A percentile compares a stretch with the other conserved stretches of the same genome.
phyloP scores from a whole-genome alignment of 2,888 invertebrate genomes.

The Platerodrilus igneus region DNA sequence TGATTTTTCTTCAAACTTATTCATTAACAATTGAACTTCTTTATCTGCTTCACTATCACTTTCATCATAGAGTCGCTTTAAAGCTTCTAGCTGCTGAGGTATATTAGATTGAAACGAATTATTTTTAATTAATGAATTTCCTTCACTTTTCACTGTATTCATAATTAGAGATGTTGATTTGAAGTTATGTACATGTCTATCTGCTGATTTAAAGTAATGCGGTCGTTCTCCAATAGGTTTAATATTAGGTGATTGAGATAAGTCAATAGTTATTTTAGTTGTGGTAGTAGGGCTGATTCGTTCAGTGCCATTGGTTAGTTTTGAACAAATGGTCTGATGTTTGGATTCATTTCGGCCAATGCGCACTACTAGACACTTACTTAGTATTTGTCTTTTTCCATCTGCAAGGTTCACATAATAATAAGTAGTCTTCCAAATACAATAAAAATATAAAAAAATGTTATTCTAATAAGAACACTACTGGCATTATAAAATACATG shows the following conservation, averaged over 20 bases:
- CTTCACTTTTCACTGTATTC: conserved; percentile 42
- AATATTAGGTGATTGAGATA: conserved; percentile 40
- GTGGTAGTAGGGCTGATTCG: conserved; percentile 42
- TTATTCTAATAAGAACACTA: conserved; percentile 19
- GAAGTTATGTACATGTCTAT: conserved; percentile 41
- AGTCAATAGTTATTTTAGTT: conserved; percentile 49
- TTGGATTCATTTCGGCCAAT: conserved; percentile 44
- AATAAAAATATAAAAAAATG: too few species aligned
- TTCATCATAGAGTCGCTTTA: conserved; percentile 46
- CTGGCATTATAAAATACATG: conserved; percentile 29
- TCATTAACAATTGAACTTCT: conserved; percentile 57
- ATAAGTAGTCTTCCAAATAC: too few species aligned
- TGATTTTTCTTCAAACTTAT: conserved; percentile 33
- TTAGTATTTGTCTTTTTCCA: conserved; percentile 42
- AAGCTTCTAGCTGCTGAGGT: conserved; percentile 43
- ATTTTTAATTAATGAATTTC: conserved; percentile 13
- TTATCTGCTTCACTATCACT: conserved; percentile 57
- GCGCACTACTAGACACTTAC: conserved; percentile 48
- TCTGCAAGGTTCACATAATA: conserved; percentile 37
- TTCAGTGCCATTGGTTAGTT: conserved; percentile 39
- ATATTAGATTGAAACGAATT: conserved; percentile 27
- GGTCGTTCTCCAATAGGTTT: conserved; percentile 19
- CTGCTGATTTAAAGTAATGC: conserved; percentile 23
- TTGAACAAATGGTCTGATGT: conserved; percentile 43
- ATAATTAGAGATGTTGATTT: conserved; percentile 49